A percentile compares a stretch with the other conserved stretches of the same genome.
Evolutionary conservation across 2,888 invertebrate species (phyloP).

Genomic region (Erannis defoliaria): DNA sequence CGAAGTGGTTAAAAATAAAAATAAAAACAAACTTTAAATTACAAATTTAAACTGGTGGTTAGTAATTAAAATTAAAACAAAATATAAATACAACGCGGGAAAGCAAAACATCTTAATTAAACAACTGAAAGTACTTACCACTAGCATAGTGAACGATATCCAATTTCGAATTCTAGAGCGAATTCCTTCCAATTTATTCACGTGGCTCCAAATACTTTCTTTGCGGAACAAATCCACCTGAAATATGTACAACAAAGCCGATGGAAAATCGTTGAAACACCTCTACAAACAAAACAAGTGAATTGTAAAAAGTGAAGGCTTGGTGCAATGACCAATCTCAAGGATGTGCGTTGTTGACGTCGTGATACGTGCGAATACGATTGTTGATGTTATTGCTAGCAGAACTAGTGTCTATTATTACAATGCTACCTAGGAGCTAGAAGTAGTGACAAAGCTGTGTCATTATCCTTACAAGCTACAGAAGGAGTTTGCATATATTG

Average conservation of each 20-base stretch:
- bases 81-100: conserved; percentile 16
- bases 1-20: background rate
- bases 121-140: conserved; percentile 18
- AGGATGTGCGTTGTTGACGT: conserved; percentile 55
- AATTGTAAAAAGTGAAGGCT: conserved; percentile 56
- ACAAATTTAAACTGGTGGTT: too few relatives aligned
- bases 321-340: conserved; percentile 58
- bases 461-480: background rate
- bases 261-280: conserved; percentile 53
- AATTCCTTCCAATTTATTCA: conserved; percentile 25
- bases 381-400: conserved; percentile 23
- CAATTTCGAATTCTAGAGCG: conserved; percentile 28
- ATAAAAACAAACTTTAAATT: too few relatives aligned
- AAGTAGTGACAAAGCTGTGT: too few relatives aligned
- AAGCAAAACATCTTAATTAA: conserved; percentile 29
- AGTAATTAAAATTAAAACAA: too few relatives aligned
- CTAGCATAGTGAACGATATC: conserved; percentile 33
- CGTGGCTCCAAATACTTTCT: conserved; percentile 28
- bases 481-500: too few relatives aligned
- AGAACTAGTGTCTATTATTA: conserved; percentile 1
- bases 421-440: too few relatives aligned
- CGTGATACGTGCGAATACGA: conserved; percentile 42
- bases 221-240: conserved; percentile 23
- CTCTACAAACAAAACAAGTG: conserved; percentile 55
- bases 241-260: conserved; percentile 38